Conservation (phyloP, 2,113 vertebrate genomes). For the Donacobius atricapilla region DNA sequence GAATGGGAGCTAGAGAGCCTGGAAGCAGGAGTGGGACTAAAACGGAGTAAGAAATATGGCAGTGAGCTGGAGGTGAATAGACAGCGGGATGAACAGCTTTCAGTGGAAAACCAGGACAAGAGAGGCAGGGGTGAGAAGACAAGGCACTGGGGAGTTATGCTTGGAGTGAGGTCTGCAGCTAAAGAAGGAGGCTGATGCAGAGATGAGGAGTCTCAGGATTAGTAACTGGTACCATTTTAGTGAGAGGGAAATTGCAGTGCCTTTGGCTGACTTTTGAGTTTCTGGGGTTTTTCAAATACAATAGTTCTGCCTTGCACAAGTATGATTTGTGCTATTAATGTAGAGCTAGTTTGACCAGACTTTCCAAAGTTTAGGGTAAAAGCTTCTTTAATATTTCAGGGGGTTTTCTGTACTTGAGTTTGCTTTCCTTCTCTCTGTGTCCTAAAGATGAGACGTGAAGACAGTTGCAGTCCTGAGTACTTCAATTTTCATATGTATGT, state of each 20-base stretch:
- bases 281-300: background rate
- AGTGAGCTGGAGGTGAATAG: background rate
- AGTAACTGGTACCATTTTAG: background rate
- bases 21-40: background rate
- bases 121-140: background rate
- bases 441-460: background rate
- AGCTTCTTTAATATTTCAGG: background rate
- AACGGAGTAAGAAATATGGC: background rate
- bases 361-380: background rate
- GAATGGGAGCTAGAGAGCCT: background rate
- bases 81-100: background rate
- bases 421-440: background rate
- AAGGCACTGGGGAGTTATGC: background rate
- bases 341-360: background rate
- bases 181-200: background rate
- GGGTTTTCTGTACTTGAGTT: background rate
- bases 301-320: background rate
- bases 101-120: background rate
- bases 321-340: background rate
- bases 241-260: background rate
- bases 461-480: background rate
- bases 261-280: background rate
- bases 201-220: background rate
- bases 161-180: background rate
- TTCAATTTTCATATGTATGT: background rate